Percentiles rank a stretch among this genome's conserved stretches.
These are phyloP conservation scores for Onychomys leucogaster DNA, from an alignment of 2,797 vertebrate genomes.

Conservation along the genomic window DNA sequence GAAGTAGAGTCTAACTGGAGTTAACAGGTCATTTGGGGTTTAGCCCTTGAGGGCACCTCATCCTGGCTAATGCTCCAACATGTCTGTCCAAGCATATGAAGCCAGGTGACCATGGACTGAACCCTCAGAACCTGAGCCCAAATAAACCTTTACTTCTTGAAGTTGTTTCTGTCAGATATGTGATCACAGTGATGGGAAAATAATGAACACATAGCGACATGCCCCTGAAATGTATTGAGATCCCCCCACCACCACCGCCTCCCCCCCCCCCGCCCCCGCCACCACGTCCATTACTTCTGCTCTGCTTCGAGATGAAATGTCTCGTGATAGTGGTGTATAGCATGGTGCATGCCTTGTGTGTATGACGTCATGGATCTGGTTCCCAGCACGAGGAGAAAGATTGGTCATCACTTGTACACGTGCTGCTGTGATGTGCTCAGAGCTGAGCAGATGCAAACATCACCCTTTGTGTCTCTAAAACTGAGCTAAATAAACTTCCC, in stretches of 20 bases:
- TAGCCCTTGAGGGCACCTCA: background rate
- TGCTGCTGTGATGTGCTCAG: background rate
- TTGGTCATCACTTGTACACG: background rate
- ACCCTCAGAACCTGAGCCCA: background rate
- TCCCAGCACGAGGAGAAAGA: background rate
- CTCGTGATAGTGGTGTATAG: background rate
- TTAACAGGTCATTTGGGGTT: background rate
- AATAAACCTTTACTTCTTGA: background rate
- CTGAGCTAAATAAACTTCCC: background rate
- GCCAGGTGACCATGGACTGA: background rate
- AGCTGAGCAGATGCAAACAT: background rate
- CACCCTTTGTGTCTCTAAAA: background rate
- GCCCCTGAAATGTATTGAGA: background rate
- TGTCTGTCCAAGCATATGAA: too few species aligned
- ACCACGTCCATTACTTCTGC: background rate
- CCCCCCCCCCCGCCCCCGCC: too few species aligned
- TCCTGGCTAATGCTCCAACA: background rate
- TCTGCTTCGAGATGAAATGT: background rate
- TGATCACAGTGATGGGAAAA: background rate
- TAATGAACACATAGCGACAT: background rate
- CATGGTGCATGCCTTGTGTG: too few species aligned
- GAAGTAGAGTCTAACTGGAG: background rate
- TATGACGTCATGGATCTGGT: background rate
- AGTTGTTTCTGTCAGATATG: background rate
- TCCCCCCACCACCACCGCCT: fast-evolving